These are phyloP conservation scores for Drosophila vallismaia DNA, from an alignment of 2,888 invertebrate species.

Conservation along the genomic window DNA sequence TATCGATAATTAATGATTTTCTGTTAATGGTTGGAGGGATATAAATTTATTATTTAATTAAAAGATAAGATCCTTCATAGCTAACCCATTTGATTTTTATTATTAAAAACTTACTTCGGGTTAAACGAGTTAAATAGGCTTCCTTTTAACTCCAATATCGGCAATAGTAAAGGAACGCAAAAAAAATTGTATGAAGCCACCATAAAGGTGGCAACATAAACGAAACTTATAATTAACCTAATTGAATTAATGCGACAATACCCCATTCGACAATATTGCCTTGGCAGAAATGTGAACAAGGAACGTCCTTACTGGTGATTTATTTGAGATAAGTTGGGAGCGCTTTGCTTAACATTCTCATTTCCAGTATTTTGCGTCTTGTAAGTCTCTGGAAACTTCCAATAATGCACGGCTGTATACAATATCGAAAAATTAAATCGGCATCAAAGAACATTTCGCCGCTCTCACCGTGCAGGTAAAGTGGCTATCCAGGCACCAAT, in stretches of 20 bases:
- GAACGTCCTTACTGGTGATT: slow-evolving; percentile 46
- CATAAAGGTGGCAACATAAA: slow-evolving; percentile 71
- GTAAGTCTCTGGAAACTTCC: slow-evolving; percentile 52
- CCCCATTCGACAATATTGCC: slow-evolving; percentile 59
- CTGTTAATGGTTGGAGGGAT: background rate
- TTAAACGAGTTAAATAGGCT: too few species aligned
- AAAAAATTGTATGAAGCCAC: background rate
- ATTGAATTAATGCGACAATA: slow-evolving; percentile 79
- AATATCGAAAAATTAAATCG: slow-evolving; percentile 81
- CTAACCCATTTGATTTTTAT: too few species aligned
- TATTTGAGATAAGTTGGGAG: slow-evolving; percentile 63
- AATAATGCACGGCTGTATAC: slow-evolving; percentile 79
- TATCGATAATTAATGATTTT: too few species aligned
- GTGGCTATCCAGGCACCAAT: slow-evolving; percentile 7
- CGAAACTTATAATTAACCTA: slow-evolving; percentile 75
- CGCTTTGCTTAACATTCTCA: slow-evolving; percentile 7
- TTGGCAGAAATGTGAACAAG: slow-evolving; percentile 23
- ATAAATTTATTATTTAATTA: background rate
- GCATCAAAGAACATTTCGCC: slow-evolving; percentile 76
- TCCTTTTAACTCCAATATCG: too few species aligned
- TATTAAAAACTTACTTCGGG: too few species aligned
- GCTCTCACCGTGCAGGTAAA: slow-evolving; percentile 39
- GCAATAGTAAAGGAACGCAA: too few species aligned
- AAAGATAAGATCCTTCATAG: background rate
- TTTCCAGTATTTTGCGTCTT: slow-evolving; percentile 17